phyloP scores from a whole-genome alignment of 92 coral and sea anemone species.

The Pocillopora meandrina region DNA sequence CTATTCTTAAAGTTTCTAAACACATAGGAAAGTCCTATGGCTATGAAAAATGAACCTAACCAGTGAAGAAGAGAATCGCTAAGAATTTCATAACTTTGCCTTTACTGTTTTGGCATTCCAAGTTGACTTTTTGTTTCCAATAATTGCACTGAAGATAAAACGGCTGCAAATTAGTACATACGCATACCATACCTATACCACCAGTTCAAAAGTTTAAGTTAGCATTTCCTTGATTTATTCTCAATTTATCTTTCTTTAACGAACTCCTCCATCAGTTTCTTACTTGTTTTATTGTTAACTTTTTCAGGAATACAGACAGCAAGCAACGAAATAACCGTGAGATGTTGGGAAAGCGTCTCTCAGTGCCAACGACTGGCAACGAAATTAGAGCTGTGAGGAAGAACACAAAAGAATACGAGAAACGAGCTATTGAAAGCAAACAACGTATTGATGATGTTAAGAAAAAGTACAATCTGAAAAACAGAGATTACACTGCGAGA shows the following conservation, averaged over 20 bases:
- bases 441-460: slow-evolving; percentile 22
- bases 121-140: neutral
- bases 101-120: neutral
- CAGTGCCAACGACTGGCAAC: slow-evolving; percentile 30
- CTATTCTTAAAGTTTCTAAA: no score
- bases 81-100: neutral
- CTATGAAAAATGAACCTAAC: no score
- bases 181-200: neutral
- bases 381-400: slow-evolving; percentile 22
- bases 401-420: slow-evolving; percentile 31
- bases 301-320: slow-evolving; percentile 8
- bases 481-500: slow-evolving; percentile 41
- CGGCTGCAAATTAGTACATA: neutral
- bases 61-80: no score
- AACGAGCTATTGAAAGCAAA: slow-evolving; percentile 33
- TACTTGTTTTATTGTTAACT: neutral
- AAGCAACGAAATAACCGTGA: neutral
- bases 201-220: neutral
- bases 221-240: neutral
- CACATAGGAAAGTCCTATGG: no score
- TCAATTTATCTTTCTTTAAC: neutral
- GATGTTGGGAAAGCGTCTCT: neutral
- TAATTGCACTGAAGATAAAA: neutral
- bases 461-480: slow-evolving; percentile 33
- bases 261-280: neutral